Percentiles rank a stretch among this genome's conserved stretches.
phyloP scores from a whole-genome alignment of 2,113 vertebrate genomes.

The Centropus unirufus region DNA sequence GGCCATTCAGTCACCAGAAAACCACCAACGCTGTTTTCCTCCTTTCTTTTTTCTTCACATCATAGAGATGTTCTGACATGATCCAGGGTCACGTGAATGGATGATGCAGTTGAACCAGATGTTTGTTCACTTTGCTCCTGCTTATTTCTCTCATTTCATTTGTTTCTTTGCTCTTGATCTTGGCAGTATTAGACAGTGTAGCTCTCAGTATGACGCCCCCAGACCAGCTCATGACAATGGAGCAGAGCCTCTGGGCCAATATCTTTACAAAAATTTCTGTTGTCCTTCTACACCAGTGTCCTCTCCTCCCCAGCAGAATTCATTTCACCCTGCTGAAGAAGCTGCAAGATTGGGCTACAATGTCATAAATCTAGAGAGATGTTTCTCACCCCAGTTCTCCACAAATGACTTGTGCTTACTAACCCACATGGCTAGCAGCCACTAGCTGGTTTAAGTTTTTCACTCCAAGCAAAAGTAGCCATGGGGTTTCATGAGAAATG shows the following conservation, averaged over 20 bases:
- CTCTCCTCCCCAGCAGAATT: not conserved
- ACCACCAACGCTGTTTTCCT: not conserved
- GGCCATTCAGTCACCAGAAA: not conserved
- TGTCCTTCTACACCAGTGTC: not conserved
- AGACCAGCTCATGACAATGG: not conserved
- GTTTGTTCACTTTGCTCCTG: not conserved
- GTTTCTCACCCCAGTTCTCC: not conserved
- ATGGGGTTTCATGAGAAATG: not conserved
- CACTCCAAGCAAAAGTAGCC: not conserved
- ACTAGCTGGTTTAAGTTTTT: not conserved
- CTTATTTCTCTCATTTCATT: not conserved
- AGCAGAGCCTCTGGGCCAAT: not conserved
- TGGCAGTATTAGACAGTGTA: not conserved
- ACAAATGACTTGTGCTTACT: not conserved
- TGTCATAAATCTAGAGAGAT: not conserved
- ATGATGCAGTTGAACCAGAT: slow-evolving; percentile 17
- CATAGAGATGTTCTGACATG: slow-evolving; percentile 25
- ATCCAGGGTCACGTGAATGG: not conserved
- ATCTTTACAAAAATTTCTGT: not conserved
- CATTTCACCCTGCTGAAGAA: not conserved
- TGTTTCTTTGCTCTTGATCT: not conserved
- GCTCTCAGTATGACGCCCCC: not conserved
- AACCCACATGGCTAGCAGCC: not conserved
- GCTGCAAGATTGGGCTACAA: not conserved
- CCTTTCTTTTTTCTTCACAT: not conserved